Percentiles rank a stretch among this genome's conserved stretches.
Conservation (phyloP, 1,140 invertebrate genomes). For the Papilio glaucus region DNA sequence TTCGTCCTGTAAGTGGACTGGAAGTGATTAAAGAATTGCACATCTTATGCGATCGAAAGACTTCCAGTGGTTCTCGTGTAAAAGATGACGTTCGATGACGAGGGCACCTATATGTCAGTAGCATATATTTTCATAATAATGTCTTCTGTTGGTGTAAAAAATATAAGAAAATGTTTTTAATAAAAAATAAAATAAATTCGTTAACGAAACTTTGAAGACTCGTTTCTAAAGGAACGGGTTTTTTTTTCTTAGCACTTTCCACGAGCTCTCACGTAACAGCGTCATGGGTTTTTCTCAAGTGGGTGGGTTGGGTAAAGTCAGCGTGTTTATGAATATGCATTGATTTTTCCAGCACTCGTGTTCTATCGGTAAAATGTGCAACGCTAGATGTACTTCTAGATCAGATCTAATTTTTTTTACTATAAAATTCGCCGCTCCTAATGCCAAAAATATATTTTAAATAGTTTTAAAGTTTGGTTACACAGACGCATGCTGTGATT, state of each 20-base stretch:
- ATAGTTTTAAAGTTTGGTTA: background rate
- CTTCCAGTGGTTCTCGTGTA: no score
- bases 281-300: constrained; percentile 27
- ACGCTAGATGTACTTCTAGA: background rate
- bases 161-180: background rate
- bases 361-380: background rate
- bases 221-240: constrained; percentile 16
- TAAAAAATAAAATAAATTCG: background rate
- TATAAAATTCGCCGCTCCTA: background rate
- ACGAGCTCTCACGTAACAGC: constrained; percentile 14
- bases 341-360: constrained; percentile 26
- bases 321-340: constrained; percentile 37
- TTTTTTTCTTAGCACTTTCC: constrained; percentile 34
- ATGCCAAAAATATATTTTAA: no score
- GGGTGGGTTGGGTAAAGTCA: constrained; percentile 19
- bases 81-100: no score
- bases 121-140: no score
- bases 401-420: background rate
- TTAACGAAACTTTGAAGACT: constrained; percentile 12
- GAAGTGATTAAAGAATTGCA: no score
- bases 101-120: no score
- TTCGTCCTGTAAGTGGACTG: no score
- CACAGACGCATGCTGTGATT: background rate
- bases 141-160: no score
- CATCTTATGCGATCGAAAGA: no score